Conservation (phyloP, 2,797 vertebrate species). For the Nasua narica region DNA sequence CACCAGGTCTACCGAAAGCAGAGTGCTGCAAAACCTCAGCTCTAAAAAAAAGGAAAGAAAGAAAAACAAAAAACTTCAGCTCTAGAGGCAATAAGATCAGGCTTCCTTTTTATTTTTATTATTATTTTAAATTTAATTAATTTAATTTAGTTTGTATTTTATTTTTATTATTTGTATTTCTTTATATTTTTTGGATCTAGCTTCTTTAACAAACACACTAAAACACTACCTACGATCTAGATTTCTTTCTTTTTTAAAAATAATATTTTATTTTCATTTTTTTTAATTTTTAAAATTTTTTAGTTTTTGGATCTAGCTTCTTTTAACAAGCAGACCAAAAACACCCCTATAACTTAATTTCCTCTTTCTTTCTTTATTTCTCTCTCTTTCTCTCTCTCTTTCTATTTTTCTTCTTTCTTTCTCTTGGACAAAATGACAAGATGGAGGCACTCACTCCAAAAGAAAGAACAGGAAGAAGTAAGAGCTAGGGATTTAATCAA, state of each 20-base stretch:
- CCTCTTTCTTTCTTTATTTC: not conserved
- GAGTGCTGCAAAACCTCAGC: not conserved
- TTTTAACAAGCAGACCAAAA: not conserved
- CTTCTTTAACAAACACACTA: not conserved
- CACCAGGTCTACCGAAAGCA: not conserved
- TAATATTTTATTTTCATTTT: not conserved
- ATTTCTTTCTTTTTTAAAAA: not conserved
- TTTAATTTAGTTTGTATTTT: not conserved
- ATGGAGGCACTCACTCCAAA: not conserved
- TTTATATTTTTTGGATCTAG: not conserved
- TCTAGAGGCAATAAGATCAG: not conserved
- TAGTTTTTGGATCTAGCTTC: not conserved
- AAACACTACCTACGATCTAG: not conserved
- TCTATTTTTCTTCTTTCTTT: not conserved
- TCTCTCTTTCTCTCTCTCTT: not conserved
- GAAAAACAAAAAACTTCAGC: not conserved
- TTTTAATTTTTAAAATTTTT: not conserved
- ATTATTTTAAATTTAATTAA: not conserved
- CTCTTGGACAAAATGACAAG: not conserved
- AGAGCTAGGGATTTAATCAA: not conserved
- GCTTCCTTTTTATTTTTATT: not conserved
- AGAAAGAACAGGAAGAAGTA: not conserved
- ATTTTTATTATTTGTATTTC: not conserved
- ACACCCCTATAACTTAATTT: not conserved
- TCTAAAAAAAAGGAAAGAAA: not conserved